Conservation (phyloP, 1,140 invertebrate species). For the Heliothis virescens region DNA sequence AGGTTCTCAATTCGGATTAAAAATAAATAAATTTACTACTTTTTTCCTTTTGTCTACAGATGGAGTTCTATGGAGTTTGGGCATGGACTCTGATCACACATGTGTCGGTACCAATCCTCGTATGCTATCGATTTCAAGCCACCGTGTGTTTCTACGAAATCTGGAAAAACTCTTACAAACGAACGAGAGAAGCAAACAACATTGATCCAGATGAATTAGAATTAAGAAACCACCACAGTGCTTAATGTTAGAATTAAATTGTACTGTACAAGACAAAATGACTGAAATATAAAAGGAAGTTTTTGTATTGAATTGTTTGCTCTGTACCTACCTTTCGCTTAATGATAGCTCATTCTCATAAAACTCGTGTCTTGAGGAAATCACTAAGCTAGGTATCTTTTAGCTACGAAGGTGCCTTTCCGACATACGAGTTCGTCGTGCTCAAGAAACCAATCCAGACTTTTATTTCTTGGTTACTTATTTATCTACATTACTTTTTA, state of each 20-base stretch:
- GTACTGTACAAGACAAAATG: background rate
- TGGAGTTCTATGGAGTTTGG: conserved; percentile 89
- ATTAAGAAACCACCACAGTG: conserved; percentile 76
- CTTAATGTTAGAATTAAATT: conserved; percentile 52
- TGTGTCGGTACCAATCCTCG: conserved; percentile 90
- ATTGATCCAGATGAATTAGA: conserved; percentile 70
- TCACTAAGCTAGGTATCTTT: too few species aligned
- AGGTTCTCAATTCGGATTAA: too few species aligned
- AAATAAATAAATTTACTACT: too few species aligned
- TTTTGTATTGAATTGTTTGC: background rate
- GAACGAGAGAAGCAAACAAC: conserved; percentile 63
- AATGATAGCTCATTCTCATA: too few species aligned
- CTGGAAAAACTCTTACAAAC: conserved; percentile 90
- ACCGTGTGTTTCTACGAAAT: conserved; percentile 94
- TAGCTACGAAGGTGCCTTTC: too few species aligned
- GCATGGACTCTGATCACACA: conserved; percentile 92
- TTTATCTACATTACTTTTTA: too few species aligned
- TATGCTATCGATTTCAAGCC: conserved; percentile 92
- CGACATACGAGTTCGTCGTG: too few species aligned
- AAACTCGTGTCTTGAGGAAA: too few species aligned
- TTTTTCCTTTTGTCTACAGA: conserved; percentile 76
- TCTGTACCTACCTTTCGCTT: too few species aligned
- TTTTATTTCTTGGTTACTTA: too few species aligned
- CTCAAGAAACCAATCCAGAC: too few species aligned
- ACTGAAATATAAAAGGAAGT: conserved; percentile 14